These are phyloP conservation scores for Tragulus kanchil DNA, from an alignment of 2,113 vertebrate species.

Conservation along the genomic window DNA sequence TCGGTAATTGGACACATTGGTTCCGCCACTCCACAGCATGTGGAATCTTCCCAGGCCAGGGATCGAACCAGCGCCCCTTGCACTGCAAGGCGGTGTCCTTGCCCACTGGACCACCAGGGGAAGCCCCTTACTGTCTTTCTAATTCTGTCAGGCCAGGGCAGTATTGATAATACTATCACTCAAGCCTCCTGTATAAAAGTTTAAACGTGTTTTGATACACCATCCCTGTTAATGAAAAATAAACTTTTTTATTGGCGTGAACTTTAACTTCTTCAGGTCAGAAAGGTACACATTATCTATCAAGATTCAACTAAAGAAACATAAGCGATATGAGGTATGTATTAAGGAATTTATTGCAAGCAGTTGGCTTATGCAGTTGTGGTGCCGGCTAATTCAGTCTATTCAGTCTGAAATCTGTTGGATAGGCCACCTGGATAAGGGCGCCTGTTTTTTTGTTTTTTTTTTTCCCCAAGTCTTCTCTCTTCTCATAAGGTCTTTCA, in stretches of 20 bases:
- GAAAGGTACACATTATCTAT: background rate
- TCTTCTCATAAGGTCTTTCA: slow-evolving; percentile 2
- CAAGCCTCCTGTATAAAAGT: background rate
- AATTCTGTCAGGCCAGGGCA: slow-evolving; percentile 27
- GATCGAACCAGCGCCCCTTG: too few species aligned
- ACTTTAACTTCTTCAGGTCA: background rate
- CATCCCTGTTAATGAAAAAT: slow-evolving; percentile 24
- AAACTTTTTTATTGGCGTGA: slow-evolving; percentile 22
- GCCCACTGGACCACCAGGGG: too few species aligned
- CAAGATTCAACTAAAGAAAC: background rate
- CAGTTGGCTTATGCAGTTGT: background rate
- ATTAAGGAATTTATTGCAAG: background rate
- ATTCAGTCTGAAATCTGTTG: slow-evolving; percentile 9
- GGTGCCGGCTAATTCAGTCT: background rate
- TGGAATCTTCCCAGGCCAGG: too few species aligned
- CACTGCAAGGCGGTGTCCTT: too few species aligned
- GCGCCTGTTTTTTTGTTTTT: background rate
- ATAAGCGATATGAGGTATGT: background rate
- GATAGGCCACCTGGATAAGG: background rate
- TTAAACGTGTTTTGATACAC: background rate
- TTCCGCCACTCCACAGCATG: too few species aligned
- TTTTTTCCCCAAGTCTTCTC: background rate
- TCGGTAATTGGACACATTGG: too few species aligned
- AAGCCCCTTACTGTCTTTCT: background rate
- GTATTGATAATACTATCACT: background rate